These are phyloP conservation scores for Xiphophorus maculatus DNA, from an alignment of 2,113 vertebrate species.

Conservation along the genomic window DNA sequence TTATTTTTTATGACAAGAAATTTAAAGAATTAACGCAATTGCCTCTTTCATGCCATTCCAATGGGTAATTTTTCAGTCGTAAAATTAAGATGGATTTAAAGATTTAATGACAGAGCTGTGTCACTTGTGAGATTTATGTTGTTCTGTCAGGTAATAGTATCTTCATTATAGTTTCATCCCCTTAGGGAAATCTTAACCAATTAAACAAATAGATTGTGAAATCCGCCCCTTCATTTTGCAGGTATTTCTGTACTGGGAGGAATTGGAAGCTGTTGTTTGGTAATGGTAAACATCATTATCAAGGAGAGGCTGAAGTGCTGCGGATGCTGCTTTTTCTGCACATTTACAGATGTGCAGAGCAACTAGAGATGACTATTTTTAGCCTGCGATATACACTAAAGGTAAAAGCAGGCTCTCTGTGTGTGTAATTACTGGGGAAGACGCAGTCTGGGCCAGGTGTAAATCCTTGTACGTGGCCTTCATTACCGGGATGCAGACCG, in stretches of 20 bases:
- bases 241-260: slow-evolving; percentile 11
- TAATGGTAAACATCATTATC: slow-evolving; percentile 53
- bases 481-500: slow-evolving; percentile 58
- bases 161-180: slow-evolving; percentile 34
- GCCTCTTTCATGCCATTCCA: slow-evolving; percentile 1
- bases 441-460: slow-evolving; percentile 51
- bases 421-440: slow-evolving; percentile 64
- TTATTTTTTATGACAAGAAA: slow-evolving; percentile 7
- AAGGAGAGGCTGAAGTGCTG: slow-evolving; percentile 32
- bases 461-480: slow-evolving; percentile 72
- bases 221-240: slow-evolving; percentile 22
- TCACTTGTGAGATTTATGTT: slow-evolving; percentile 14
- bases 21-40: not conserved
- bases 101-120: slow-evolving; percentile 3
- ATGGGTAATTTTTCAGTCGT: slow-evolving; percentile 2
- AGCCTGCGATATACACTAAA: slow-evolving; percentile 47
- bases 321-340: slow-evolving; percentile 33
- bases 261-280: slow-evolving; percentile 12
- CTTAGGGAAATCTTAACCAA: slow-evolving; percentile 34
- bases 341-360: slow-evolving; percentile 40
- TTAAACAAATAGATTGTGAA: slow-evolving; percentile 43
- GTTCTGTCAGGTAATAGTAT: slow-evolving; percentile 25
- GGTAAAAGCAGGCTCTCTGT: slow-evolving; percentile 49
- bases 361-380: slow-evolving; percentile 54
- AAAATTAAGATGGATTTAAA: slow-evolving; percentile 6